Evolutionary conservation across 2,888 invertebrate species (phyloP).

Genomic region (Autographa pulchrina): DNA sequence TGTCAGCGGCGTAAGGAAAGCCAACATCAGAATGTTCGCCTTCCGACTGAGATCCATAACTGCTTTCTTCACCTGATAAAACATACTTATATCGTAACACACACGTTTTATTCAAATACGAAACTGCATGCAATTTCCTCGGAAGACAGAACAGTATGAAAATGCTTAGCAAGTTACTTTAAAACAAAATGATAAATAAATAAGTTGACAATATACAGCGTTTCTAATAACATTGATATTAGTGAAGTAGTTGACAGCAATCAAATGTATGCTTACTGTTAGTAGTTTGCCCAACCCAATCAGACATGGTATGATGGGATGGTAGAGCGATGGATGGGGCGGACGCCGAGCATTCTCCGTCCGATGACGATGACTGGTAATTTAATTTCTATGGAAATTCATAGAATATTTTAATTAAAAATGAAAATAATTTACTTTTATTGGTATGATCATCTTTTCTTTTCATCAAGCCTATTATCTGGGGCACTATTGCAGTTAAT

Average conservation of each 20-base stretch:
- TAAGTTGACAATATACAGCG: not conserved
- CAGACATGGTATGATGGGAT: constrained; percentile 91
- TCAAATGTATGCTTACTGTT: constrained; percentile 90
- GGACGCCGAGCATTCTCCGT: constrained; percentile 91
- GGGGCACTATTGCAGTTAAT: not conserved
- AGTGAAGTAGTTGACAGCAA: constrained; percentile 36
- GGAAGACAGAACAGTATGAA: not conserved
- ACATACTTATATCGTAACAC: constrained; percentile 12
- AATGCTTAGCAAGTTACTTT: not conserved
- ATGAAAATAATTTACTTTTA: not conserved
- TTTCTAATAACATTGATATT: constrained; percentile 5
- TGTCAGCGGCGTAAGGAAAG: constrained; percentile 88
- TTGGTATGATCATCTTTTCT: not conserved
- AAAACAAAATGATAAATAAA: not conserved
- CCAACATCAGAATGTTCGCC: constrained; percentile 89
- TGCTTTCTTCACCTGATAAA: constrained; percentile 92
- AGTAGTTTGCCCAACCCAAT: constrained; percentile 96
- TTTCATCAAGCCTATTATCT: not conserved
- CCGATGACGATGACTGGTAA: constrained; percentile 89
- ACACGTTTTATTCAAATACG: not conserved
- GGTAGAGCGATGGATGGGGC: constrained; percentile 89
- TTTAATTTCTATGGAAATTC: constrained; percentile 83
- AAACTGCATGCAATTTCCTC: constrained; percentile 3
- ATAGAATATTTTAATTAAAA: constrained; percentile 45
- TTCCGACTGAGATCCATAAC: constrained; percentile 94